phyloP scores from a whole-genome alignment of 2,113 vertebrate genomes.

The Ascaphus truei region DNA sequence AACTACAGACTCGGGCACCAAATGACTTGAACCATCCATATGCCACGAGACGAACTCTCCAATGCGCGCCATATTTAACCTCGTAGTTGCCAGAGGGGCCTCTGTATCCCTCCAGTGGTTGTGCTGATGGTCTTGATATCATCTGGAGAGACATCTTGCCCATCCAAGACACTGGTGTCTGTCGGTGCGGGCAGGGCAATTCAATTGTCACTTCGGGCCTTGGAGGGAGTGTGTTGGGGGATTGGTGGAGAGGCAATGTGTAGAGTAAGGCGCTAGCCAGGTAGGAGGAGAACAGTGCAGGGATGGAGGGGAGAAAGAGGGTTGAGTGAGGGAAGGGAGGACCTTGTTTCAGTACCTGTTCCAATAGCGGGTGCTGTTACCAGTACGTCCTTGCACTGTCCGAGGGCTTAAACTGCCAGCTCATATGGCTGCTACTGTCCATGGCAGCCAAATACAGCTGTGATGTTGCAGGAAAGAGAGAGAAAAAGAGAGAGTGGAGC shows the following conservation, averaged over 20 bases:
- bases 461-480: conserved; percentile 72
- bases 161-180: too few relatives aligned
- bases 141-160: too few relatives aligned
- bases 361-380: conserved; percentile 75
- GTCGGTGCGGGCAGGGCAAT: too few relatives aligned
- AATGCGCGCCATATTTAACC: too few relatives aligned
- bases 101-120: too few relatives aligned
- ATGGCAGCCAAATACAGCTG: conserved; percentile 93
- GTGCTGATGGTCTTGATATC: too few relatives aligned
- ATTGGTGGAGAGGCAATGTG: conserved; percentile 51
- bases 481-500: conserved; percentile 64
- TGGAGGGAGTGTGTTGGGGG: conserved; percentile 44
- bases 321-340: conserved; percentile 55
- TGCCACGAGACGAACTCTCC: too few relatives aligned
- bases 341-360: conserved; percentile 82
- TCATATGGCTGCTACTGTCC: conserved; percentile 87
- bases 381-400: conserved; percentile 88
- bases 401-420: conserved; percentile 94
- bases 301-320: conserved; percentile 47
- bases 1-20: too few relatives aligned
- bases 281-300: conserved; percentile 48
- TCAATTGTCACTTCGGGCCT: conserved; percentile 23
- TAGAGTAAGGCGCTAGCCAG: conserved; percentile 51
- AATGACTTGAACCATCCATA: too few relatives aligned
- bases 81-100: too few relatives aligned